Conservation (phyloP, 2,888 invertebrate genomes). For the Ceratothoa steindachneri region DNA sequence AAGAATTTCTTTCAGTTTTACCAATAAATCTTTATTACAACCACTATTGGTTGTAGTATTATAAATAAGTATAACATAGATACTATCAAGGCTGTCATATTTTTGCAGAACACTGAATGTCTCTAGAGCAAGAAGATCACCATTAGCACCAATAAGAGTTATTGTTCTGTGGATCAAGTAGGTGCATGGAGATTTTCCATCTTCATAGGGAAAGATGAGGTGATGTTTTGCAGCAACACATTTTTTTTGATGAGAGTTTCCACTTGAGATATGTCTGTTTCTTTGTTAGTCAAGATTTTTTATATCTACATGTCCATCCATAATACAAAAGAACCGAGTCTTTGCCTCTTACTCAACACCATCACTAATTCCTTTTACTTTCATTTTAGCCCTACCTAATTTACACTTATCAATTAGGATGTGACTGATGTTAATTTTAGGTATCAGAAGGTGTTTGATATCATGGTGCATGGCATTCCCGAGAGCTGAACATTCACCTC, state of each 20-base stretch:
- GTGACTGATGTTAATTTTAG: not conserved
- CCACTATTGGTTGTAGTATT: not conserved
- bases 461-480: not conserved
- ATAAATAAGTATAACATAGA: not conserved
- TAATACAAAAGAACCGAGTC: not conserved
- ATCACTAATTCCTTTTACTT: not conserved
- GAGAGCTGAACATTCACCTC: not conserved
- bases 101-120: no score
- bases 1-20: no score
- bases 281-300: not conserved
- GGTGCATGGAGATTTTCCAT: not conserved
- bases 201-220: not conserved
- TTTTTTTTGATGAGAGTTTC: not conserved
- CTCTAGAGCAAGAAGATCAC: not conserved
- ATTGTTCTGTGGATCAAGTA: not conserved
- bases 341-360: not conserved
- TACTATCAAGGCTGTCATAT: not conserved
- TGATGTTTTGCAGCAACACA: not conserved
- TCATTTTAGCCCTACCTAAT: not conserved
- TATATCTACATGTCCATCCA: not conserved
- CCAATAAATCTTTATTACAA: not conserved
- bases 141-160: not conserved
- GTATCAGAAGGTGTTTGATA: not conserved
- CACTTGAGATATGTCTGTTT: not conserved
- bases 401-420: no score